Evolutionary conservation across 2,113 vertebrate genomes (phyloP), one percentile per base, ranked within the genome.

Genomic region (Spea multiplicata): DNA sequence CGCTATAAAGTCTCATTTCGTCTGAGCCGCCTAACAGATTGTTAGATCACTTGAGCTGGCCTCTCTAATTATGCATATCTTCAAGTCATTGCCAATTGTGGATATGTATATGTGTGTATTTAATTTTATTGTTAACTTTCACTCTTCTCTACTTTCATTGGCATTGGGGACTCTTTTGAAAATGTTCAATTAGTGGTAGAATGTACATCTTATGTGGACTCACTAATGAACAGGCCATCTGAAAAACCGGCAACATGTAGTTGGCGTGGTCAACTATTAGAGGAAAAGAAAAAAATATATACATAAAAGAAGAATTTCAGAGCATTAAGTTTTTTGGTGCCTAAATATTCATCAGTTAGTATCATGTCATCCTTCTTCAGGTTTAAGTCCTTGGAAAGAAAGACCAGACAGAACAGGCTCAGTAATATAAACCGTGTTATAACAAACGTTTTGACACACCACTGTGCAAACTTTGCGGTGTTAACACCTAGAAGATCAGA

Each of bases 321-420:
- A 30, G 50, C 6, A 53, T 53, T 1, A 53, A 53, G 10, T 53
- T 53, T 2, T 53, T 53, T 53, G 6, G 6, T 53, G 50, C 6
- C 50, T 53, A 53, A 30, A 30, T 30, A 1, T 30, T 30, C 30
- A 30, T 30, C 30, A 30, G 1, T 30, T 1, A 30, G 30, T 30
- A 30, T 30, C 30, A 30, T 30, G 30, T 30, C 30, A 30, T 30
- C 30, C 30, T 30, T 30, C 30, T 30, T 30, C 30, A 30, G 30
- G 6, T 62, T 14, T 73, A 80, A 73, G 48, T 4, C 64, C 78
- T 80, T 80, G 78, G 78, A 80, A 80, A 80, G 78, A 80, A 80
- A 80, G 71, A 7, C 44, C n/a, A 16, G 9, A 53, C 5, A 71
- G 14, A 61, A 61, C 8, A 52, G 6, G 9, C 9, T 52, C 50